Base-by-base conservation (phyloP, 2,888 invertebrate species). In the Heterodera filipjevi region DNA sequence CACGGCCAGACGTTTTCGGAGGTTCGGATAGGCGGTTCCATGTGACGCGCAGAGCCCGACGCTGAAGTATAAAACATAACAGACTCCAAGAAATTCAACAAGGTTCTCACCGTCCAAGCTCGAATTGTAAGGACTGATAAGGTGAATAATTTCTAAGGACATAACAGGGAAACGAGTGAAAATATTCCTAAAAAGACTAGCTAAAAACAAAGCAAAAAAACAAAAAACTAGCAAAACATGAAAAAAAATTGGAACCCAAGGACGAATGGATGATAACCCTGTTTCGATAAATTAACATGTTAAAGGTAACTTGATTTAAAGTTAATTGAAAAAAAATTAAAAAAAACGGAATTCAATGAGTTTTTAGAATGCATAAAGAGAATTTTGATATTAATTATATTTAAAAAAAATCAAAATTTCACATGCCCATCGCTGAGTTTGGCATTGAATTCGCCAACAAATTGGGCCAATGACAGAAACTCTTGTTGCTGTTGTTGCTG, bases 1-100 rank as follows among this genome's bases (percentile, higher is more conserved):
- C 87, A 16, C 86, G 76, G 22, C 86, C 86, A 32, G 85, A 84
- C 10, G 87, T 87, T 77, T 85, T 85, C 35, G 87, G 87, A 14
- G 87, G 85, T 77, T 87, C 87, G 22, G 85, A 84, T 46, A 87
- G 72, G n/a, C 87, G 82, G 44, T 83, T 83, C 87, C 87, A 87
- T 22, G 87, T 87, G 19, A 87, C 85, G 71, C 85, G 82, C 27
- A 87, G 76, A 6, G 87, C 87, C 27, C 86, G 78, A 46, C 85
- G 84, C 86, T 86, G 79, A 53, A 83, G 3, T 53, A 19, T 19
- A 53, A 19, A 16, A 2, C 19, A 27, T n/a, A 19, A 16, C 39
- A 44, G 19, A 33, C 3, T 27, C 30, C 14, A 19, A 14, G 22
- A 53, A 53, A n/a, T n/a, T n/a, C n/a, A n/a, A n/a, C n/a, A n/a